A percentile compares a stretch with the other conserved stretches of the same genome.
Conservation (phyloP, 2,888 invertebrate genomes). For the Melinaea marsaeus region DNA sequence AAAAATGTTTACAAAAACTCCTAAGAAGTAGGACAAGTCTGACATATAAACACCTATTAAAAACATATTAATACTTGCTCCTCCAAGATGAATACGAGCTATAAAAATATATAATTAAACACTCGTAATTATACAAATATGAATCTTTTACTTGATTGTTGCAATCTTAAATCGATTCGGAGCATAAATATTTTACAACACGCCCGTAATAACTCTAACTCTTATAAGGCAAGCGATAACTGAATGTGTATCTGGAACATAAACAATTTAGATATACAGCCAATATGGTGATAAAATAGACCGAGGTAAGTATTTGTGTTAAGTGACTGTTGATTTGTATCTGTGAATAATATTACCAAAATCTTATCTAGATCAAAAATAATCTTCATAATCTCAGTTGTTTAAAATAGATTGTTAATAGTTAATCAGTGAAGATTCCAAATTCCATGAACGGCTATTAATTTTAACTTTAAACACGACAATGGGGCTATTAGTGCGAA, state of each 20-base stretch:
- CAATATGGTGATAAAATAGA: slow-evolving; percentile 20
- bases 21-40: no score
- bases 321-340: background rate
- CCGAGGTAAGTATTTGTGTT: slow-evolving; percentile 9
- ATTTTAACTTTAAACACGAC: slow-evolving; percentile 21
- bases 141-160: background rate
- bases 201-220: slow-evolving; percentile 32
- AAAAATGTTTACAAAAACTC: no score
- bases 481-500: slow-evolving; percentile 25
- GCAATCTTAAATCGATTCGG: slow-evolving; percentile 17
- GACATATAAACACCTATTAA: no score
- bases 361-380: no score
- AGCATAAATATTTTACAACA: slow-evolving; percentile 15
- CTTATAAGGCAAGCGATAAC: slow-evolving; percentile 35
- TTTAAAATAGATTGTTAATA: no score
- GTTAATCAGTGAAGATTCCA: background rate
- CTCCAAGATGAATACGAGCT: background rate
- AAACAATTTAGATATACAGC: slow-evolving; percentile 32
- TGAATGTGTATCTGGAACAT: slow-evolving; percentile 32
- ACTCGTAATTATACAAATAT: background rate
- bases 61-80: no score
- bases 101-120: background rate
- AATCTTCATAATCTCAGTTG: no score
- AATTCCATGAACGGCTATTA: slow-evolving; percentile 12
- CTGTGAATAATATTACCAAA: no score